These are phyloP conservation scores for Salminus brasiliensis DNA, from an alignment of 2,113 vertebrate genomes.

Conservation along the genomic window DNA sequence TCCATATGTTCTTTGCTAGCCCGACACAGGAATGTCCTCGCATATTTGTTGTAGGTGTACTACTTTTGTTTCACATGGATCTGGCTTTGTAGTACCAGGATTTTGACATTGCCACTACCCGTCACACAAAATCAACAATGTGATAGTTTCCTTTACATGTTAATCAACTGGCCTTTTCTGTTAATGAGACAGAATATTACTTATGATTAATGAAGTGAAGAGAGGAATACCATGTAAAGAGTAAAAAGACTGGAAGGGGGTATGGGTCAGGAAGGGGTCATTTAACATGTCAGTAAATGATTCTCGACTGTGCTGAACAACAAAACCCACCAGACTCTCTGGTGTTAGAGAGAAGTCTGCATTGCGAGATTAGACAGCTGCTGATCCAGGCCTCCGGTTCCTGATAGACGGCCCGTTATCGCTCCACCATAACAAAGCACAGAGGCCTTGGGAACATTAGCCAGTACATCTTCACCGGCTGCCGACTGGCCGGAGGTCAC, in stretches of 20 bases:
- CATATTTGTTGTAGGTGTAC: too few relatives aligned
- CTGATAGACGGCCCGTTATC: background rate
- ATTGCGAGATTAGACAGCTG: background rate
- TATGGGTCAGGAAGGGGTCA: too few relatives aligned
- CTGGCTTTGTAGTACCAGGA: too few relatives aligned
- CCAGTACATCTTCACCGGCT: background rate
- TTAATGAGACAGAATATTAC: background rate
- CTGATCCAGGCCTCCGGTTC: background rate
- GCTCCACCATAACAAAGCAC: background rate
- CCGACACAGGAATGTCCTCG: too few relatives aligned
- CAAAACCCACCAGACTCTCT: background rate
- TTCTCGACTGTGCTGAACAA: background rate
- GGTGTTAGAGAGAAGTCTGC: background rate
- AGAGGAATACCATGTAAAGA: too few relatives aligned
- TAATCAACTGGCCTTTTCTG: too few relatives aligned
- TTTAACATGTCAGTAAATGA: background rate
- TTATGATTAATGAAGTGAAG: too few relatives aligned
- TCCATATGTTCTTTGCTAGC: too few relatives aligned
- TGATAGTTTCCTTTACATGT: too few relatives aligned
- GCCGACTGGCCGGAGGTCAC: background rate
- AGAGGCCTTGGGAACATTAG: background rate
- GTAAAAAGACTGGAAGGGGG: background rate
- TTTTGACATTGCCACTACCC: too few relatives aligned
- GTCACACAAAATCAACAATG: too few relatives aligned
- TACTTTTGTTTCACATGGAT: background rate